Conservation (phyloP, 2,888 invertebrate species). For the Caenorhabditis sp. region DNA sequence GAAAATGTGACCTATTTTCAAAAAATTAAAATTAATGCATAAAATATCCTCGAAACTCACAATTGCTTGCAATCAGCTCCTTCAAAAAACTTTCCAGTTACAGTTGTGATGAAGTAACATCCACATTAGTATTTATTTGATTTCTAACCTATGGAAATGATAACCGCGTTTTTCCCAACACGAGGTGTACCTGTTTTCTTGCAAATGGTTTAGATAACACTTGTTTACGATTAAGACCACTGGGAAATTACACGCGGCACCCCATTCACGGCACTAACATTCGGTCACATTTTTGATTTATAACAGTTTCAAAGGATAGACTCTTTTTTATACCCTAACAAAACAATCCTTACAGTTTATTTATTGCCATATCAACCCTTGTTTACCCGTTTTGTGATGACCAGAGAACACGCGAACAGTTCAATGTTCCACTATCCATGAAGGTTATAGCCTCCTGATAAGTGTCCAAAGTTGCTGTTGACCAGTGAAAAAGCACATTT, state of each 20-base stretch:
- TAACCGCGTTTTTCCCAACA: not conserved
- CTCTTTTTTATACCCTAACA: too few species aligned
- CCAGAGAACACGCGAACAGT: constrained; percentile 28
- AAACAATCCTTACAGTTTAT: not conserved
- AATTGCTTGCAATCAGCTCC: too few species aligned
- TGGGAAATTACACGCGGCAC: not conserved
- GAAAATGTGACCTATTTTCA: too few species aligned
- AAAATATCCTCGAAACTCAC: too few species aligned
- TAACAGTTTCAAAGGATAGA: too few species aligned
- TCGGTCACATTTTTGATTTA: constrained; percentile 10
- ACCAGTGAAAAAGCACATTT: constrained; percentile 6
- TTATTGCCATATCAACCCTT: not conserved
- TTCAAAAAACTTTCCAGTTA: too few species aligned
- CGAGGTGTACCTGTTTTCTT: constrained; percentile 3
- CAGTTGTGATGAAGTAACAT: too few species aligned
- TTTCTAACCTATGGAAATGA: not conserved
- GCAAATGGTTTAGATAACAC: constrained; percentile 28
- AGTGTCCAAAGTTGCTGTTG: constrained; percentile 14
- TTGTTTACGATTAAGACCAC: constrained; percentile 33
- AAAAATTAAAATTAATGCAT: too few species aligned
- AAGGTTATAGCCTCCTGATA: constrained; percentile 52
- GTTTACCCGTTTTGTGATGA: constrained; percentile 22
- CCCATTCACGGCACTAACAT: not conserved
- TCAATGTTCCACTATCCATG: not conserved
- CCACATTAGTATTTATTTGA: not conserved